Evolutionary conservation across 2,797 vertebrate species (phyloP), one percentile per base, ranked within the genome.

Genomic region (Gymnothorax reevesii): DNA sequence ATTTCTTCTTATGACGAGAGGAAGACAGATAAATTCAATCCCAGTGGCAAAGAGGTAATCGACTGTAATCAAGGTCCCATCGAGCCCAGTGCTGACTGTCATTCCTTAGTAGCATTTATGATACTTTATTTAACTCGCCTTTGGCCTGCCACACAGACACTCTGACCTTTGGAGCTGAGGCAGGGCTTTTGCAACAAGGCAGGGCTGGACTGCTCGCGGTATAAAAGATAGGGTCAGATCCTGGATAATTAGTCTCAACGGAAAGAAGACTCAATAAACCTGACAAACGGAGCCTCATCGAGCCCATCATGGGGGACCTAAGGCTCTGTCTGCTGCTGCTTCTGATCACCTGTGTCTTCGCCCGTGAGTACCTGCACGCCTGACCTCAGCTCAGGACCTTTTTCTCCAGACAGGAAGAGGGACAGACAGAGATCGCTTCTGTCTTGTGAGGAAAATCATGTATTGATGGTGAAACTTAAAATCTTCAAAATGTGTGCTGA

Each of bases 301-400:
- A 94, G 92, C 95, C 95, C 96, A 90, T 88, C 92, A 99, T 99
- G 98, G 96, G 97, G 93, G 94, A 94, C 73, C 93, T 88, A 88
- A 96, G 97, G 92, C 95, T 97, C 93, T 95, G 93, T 92, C 94
- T 96, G 91, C 92, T 96, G 92, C 92, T 98, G 89, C 93, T 99
- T 87, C 89, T 95, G 10, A 89, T 92, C 82, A 88, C 92, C 80
- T 87, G 91, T 82, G 91, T 92, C 84, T 92, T 91, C 88, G 88
- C 96, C 77, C 92, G 98, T 99, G 93, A 98, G 98, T 97, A 94
- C 54, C 27, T 77, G 83, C 27, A 84, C 22, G 6, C 64, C 27
- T 27, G 12, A 2, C 71, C 9, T 55, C 60, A 8, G 10, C 54
- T 57, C 3, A 13, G 7, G 12, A 6, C 22, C 4, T 25, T 69